Base-by-base conservation (phyloP, 2,797 vertebrate species). In the Phrynocephalus forsythii region DNA sequence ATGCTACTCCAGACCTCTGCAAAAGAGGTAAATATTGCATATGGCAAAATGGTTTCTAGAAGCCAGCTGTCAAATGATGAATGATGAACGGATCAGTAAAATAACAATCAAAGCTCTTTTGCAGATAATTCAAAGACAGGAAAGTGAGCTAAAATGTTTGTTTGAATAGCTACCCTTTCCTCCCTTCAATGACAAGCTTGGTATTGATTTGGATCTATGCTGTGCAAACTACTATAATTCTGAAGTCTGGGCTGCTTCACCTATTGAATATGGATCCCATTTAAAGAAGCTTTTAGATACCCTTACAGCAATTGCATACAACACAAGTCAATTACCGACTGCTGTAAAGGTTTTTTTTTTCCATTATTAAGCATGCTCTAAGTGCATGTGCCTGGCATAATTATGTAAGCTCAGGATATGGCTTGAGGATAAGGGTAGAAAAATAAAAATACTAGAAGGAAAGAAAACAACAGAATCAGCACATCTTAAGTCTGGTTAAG, bases 251-350 rank as follows among this genome's bases (percentile, higher is more conserved):
- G 69, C 78, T 88, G 44, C 76, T 83, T 84, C 48, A 83, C 76
- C 81, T 84, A 83, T 84, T 90, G 76, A 86, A 68, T 90, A 79
- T 87, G 88, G 77, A 87, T 84, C 79, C 76, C 71, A 86, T 75
- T 89, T 84, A 89, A 79, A 84, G 76, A 84, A 68, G 60, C 56
- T 56, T 44, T 79, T 83, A 86, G 52, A 79, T 72, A 89, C 56
- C 72, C 44, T 89, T 83, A 77, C 67, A 89, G 80, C 67, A 86
- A 86, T 83, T 79, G 76, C 81, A 86, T 38, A 83, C 82, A 83
- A 66, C 81, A 71, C 76, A 85, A 85, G 83, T 86, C 81, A 90
- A 82, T 87, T 90, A 87, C 60, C 60, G 71, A 60, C 68, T 87
- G 77, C 82, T 63, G 80, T 44, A 81, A 76, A 83, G 26, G 60